These are phyloP conservation scores for Nycteola revayana DNA, from an alignment of 2,888 invertebrate species.

Conservation along the genomic window DNA sequence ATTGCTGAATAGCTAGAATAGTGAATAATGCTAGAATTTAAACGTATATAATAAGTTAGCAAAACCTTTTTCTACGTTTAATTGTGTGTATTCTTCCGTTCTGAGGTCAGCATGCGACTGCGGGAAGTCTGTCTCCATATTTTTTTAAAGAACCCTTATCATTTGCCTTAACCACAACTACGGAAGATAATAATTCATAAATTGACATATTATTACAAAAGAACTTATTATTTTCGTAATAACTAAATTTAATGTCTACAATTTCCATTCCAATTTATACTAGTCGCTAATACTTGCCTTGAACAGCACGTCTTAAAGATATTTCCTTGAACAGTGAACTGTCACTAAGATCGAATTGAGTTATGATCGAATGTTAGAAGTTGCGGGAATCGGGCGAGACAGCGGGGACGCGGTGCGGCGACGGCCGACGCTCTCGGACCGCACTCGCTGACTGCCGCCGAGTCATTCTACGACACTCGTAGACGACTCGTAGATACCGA, in stretches of 20 bases:
- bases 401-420: slow-evolving; percentile 42
- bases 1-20: too few relatives aligned
- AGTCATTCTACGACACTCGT: slow-evolving; percentile 35
- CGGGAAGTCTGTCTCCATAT: slow-evolving; percentile 32
- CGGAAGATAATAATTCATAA: too few relatives aligned
- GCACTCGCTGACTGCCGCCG: slow-evolving; percentile 58
- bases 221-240: too few relatives aligned
- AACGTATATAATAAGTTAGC: too few relatives aligned
- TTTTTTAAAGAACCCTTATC: slow-evolving; percentile 24
- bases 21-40: too few relatives aligned
- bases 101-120: slow-evolving; percentile 12
- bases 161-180: too few relatives aligned
- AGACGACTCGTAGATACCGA: neutral
- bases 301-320: slow-evolving; percentile 13
- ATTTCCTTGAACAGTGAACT: slow-evolving; percentile 32
- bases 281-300: slow-evolving; percentile 35
- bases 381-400: slow-evolving; percentile 39
- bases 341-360: slow-evolving; percentile 39
- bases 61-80: neutral
- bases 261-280: too few relatives aligned
- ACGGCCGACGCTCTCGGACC: slow-evolving; percentile 65
- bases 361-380: slow-evolving; percentile 30
- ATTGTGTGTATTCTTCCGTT: slow-evolving; percentile 24
- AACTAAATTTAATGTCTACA: too few relatives aligned
- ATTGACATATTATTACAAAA: too few relatives aligned